Percentiles rank a stretch among this genome's conserved stretches.
phyloP scores from a whole-genome alignment of 2,888 invertebrate genomes.

The Hesperia comma region DNA sequence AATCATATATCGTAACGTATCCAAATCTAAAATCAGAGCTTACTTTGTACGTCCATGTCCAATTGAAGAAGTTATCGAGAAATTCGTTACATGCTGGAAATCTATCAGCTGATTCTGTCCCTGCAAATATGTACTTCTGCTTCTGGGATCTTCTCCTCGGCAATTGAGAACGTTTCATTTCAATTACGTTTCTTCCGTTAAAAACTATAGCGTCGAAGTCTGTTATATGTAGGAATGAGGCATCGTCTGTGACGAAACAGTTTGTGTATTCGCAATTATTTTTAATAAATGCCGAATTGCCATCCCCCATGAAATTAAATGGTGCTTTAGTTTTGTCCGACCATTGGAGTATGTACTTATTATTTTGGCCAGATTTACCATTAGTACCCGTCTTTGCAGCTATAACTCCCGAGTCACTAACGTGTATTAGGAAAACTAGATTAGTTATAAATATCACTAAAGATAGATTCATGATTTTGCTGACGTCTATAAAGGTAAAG shows the following conservation, averaged over 20 bases:
- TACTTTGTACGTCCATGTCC: constrained; percentile 52
- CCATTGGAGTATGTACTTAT: constrained; percentile 44
- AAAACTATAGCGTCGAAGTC: constrained; percentile 44
- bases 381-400: not conserved
- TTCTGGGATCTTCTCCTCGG: constrained; percentile 46
- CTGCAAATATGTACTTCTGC: constrained; percentile 64
- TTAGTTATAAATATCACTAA: not conserved
- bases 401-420: not conserved
- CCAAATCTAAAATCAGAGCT: constrained; percentile 49
- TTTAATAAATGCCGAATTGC: constrained; percentile 42
- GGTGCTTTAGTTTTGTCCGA: constrained; percentile 39
- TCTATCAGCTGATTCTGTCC: constrained; percentile 60
- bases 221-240: constrained; percentile 34
- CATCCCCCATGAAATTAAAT: constrained; percentile 42
- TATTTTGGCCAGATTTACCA: constrained; percentile 11
- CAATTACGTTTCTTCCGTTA: constrained; percentile 42
- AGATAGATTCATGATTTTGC: not conserved
- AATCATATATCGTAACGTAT: constrained; percentile 46
- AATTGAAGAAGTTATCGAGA: constrained; percentile 54
- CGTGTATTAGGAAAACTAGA: no score
- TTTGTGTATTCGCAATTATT: constrained; percentile 45
- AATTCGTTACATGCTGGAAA: constrained; percentile 53
- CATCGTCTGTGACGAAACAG: constrained; percentile 46
- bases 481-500: not conserved
- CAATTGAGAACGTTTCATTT: constrained; percentile 39